Conservation (phyloP, 2,888 invertebrate species). For the Euproctis similis region DNA sequence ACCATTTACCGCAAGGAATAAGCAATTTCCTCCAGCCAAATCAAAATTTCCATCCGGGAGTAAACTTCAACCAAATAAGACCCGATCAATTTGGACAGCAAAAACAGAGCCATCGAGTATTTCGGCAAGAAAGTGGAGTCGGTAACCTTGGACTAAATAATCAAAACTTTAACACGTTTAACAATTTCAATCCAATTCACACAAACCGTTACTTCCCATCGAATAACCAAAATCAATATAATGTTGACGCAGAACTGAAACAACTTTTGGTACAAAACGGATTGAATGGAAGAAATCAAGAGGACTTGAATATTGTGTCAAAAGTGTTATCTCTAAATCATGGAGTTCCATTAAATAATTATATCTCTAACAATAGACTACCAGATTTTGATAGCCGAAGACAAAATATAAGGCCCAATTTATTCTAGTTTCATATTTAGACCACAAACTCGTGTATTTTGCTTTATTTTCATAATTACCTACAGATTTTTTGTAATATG, state of each 20-base stretch:
- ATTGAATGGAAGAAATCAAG: conserved; percentile 77
- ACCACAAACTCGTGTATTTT: background rate
- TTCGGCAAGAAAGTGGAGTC: conserved; percentile 75
- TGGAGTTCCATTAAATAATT: conserved; percentile 73
- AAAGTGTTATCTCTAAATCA: conserved; percentile 88
- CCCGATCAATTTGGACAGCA: conserved; percentile 42
- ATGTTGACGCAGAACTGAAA: conserved; percentile 76
- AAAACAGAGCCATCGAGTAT: conserved; percentile 61
- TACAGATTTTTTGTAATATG: background rate
- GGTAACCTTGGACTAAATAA: conserved; percentile 80
- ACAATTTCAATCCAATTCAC: conserved; percentile 43
- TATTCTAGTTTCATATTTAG: conserved; percentile 13
- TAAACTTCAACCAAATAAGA: conserved; percentile 49
- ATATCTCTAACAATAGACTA: conserved; percentile 56
- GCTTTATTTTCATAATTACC: background rate
- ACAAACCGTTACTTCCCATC: conserved; percentile 45
- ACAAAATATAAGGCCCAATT: conserved; percentile 38
- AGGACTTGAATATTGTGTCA: conserved; percentile 87
- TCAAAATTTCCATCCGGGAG: conserved; percentile 46
- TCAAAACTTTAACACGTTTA: conserved; percentile 53
- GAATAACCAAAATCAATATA: conserved; percentile 51
- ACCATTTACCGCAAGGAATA: conserved; percentile 65
- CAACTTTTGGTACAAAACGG: conserved; percentile 80
- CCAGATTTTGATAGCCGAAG: conserved; percentile 63
- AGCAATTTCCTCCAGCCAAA: conserved; percentile 55